Percentiles rank a stretch among this genome's conserved stretches.
These are phyloP conservation scores for Acleris holmiana DNA, from an alignment of 2,888 invertebrate species.

Conservation along the genomic window DNA sequence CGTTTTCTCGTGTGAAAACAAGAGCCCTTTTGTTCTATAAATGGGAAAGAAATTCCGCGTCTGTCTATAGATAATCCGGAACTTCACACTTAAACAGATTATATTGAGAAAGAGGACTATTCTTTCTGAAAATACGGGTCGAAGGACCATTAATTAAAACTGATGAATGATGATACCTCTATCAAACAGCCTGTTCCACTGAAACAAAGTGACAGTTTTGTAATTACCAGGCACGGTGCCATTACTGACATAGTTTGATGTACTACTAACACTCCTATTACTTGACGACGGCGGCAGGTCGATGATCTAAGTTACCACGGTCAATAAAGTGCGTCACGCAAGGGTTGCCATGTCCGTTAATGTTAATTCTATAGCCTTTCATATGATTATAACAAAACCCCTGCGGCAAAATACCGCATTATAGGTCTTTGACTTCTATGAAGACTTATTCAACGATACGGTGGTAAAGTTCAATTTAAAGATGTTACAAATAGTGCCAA, in stretches of 20 bases:
- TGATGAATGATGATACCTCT: not conserved
- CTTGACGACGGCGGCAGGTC: constrained; percentile 46
- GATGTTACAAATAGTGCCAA: not conserved
- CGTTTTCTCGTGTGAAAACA: constrained; percentile 31
- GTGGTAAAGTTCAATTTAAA: not conserved
- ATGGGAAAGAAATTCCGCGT: constrained; percentile 15
- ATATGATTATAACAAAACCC: constrained; percentile 43
- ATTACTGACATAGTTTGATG: constrained; percentile 30
- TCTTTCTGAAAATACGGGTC: not conserved
- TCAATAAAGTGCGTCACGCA: constrained; percentile 58
- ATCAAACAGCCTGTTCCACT: constrained; percentile 12
- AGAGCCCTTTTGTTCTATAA: constrained; percentile 28
- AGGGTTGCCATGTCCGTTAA: constrained; percentile 57
- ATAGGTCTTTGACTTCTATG: constrained; percentile 37
- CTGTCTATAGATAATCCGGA: constrained; percentile 3
- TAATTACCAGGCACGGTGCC: constrained; percentile 22
- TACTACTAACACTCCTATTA: constrained; percentile 19
- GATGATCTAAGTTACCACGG: constrained; percentile 49
- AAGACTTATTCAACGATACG: not conserved
- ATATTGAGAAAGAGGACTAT: constrained; percentile 1
- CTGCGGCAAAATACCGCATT: constrained; percentile 45
- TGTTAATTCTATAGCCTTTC: constrained; percentile 53
- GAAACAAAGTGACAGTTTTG: constrained; percentile 23
- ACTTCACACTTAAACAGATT: constrained; percentile 6
- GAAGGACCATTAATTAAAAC: constrained; percentile 6